Evolutionary conservation across 2,797 vertebrate genomes (phyloP), one percentile per base, ranked within the genome.

Genomic region (Tragopan temminckii): DNA sequence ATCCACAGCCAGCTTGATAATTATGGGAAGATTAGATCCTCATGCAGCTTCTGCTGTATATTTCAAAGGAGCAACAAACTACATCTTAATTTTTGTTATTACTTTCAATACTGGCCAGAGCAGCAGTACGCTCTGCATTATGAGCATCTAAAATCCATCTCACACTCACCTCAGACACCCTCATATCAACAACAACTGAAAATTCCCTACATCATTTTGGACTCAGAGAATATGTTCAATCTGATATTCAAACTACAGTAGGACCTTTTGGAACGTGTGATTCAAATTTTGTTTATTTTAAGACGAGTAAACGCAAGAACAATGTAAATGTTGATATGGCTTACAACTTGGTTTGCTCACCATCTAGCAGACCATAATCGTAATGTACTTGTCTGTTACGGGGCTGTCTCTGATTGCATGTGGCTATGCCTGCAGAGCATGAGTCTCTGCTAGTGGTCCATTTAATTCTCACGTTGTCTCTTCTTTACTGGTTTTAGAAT

Each of bases 381-480:
- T 52, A 62, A 2, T 42, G 62, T 57, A 18, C 24, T 80, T 11
- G 1, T 31, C 64, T 71, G 36, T 71, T 62, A 35, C 1, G 31
- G 0, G 0, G 7, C 50, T 58, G 33, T 36, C 62, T 85, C 10
- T 62, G 45, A 13, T 0, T 31, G 58, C 55, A 11, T 42, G 62
- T 66, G 85, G 53, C 48, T 45, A 18, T 0, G 6, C 40, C 68
- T 77, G 43, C 4, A 14, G 48, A 67, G 40, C 53, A 23, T 1
- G 19, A 62, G 19, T 15, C 76, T 85, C 50, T 68, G 33, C 45
- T 83, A 72, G 58, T 88, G 80, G 77, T 71, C 82, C 17, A 7
- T 53, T 89, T 68, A 7, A 83, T 78, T 78, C 45, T 66, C 58
- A 68, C 1, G 0, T 62, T 25, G 33, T 61, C 86, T 3, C 50